phyloP scores from a whole-genome alignment of 2,888 invertebrate species.

The Leucophora obtusa region DNA sequence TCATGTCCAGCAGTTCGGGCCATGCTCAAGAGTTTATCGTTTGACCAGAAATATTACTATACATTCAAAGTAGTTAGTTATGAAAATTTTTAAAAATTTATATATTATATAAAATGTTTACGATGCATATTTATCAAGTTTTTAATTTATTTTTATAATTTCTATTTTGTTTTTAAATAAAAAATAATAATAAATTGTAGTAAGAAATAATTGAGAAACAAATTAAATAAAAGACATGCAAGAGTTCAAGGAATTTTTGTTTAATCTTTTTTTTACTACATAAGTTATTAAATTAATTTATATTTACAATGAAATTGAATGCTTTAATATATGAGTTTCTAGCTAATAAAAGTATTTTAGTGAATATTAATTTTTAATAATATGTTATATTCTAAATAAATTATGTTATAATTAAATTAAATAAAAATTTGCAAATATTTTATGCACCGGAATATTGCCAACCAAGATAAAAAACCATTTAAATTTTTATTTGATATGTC shows the following conservation, averaged over 20 bases:
- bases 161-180: not conserved
- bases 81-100: not conserved
- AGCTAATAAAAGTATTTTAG: constrained; percentile 47
- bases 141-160: constrained; percentile 20
- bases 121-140: not conserved
- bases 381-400: constrained; percentile 29
- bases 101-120: not conserved
- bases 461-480: not conserved
- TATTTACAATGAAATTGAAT: constrained; percentile 38
- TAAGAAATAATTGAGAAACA: constrained; percentile 14
- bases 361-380: constrained; percentile 18
- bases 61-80: constrained; percentile 5
- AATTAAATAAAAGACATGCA: constrained; percentile 54
- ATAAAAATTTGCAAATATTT: constrained; percentile 17
- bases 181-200: constrained; percentile 3
- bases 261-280: constrained; percentile 29
- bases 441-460: constrained; percentile 24
- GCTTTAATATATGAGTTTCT: constrained; percentile 50
- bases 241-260: constrained; percentile 52
- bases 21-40: too few relatives aligned
- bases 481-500: not conserved
- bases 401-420: constrained; percentile 19
- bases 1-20: too few relatives aligned
- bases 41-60: not conserved
- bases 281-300: constrained; percentile 6